A percentile compares a stretch with the other conserved stretches of the same genome.
phyloP scores from a whole-genome alignment of 2,888 invertebrate genomes.

The Zele albiditarsus region DNA sequence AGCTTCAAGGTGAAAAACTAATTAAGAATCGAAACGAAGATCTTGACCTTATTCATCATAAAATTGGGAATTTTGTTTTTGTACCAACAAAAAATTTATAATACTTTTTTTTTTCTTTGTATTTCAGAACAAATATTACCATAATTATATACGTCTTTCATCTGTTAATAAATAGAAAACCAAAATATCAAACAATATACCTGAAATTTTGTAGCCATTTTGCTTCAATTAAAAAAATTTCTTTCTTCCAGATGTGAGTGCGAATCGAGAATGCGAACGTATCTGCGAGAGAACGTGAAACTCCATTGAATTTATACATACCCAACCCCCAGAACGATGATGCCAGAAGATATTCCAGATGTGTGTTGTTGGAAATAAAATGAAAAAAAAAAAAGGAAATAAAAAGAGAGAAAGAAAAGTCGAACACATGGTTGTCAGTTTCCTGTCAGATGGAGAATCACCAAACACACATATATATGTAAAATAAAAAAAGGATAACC shows the following conservation, averaged over 20 bases:
- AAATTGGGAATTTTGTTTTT: no score
- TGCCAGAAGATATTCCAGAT: conserved; percentile 33
- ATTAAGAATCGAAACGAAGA: no score
- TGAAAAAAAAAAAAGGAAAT: background rate
- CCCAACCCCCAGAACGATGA: conserved; percentile 5
- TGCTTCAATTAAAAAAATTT: background rate
- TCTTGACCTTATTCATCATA: no score
- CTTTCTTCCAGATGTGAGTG: background rate
- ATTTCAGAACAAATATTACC: no score
- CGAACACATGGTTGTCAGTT: background rate
- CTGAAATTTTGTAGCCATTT: background rate
- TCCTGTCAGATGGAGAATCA: background rate
- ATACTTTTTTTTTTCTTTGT: background rate
- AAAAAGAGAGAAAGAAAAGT: no score
- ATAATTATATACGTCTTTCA: no score
- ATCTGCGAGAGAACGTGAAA: conserved; percentile 31
- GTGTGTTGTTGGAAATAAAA: conserved; percentile 4
- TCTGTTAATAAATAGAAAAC: no score
- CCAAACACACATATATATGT: background rate
- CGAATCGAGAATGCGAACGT: background rate
- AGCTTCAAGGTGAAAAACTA: no score
- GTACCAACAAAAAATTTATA: background rate
- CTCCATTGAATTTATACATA: conserved; percentile 42
- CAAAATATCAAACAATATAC: no score
- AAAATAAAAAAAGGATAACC: background rate